Base-by-base conservation (phyloP, 2,113 vertebrate genomes). In the Mormyrus lacerda region DNA sequence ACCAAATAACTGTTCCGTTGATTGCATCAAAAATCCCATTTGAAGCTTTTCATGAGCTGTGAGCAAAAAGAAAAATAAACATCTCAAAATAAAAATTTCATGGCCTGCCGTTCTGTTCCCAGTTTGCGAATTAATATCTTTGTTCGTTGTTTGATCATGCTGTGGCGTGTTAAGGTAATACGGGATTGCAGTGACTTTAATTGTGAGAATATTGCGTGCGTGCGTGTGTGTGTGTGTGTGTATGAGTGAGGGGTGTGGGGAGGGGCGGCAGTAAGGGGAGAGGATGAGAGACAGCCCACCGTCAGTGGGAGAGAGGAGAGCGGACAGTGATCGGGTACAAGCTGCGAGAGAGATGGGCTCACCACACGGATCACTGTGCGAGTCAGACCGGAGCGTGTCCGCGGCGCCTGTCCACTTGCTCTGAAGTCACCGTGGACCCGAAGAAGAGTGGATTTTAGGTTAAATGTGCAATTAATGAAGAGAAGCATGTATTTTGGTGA, bases 401-500 rank as follows among this genome's bases (percentile, higher is more conserved):
- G 88, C 76, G 79, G 85, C 85, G 88, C 51, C 19, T 45, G 51
- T n/a, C 42, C 31, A 83, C 39, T 31, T 58, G 50, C 88, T 76
- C 76, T 17, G 79, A 89, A 89, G 39, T 89, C 82, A 27, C 51
- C 51, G 48, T 13, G 88, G 79, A 89, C 15, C 51, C 53, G 51
- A 42, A 89, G 10, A n/a, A 51, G 88, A 61, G 50, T 47, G 88
- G 55, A 73, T 83, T 84, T 47, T 45, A n/a, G 45, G 3, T 53
- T 84, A 39, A 42, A 17, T 58, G 76, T n/a, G 35, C 27, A 21
- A 89, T 39, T 76, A 21, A 85, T 45, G 79, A 61, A 35, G 88
- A 89, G 39, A 79, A 89, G 39, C 51, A 89, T 89, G 88, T 89
- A 85, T 89, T 89, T 89, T 48, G 88, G 88, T 89, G 35, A 89